These are phyloP conservation scores for Lithobates pipiens DNA, from an alignment of 2,797 vertebrate species.

Conservation along the genomic window DNA sequence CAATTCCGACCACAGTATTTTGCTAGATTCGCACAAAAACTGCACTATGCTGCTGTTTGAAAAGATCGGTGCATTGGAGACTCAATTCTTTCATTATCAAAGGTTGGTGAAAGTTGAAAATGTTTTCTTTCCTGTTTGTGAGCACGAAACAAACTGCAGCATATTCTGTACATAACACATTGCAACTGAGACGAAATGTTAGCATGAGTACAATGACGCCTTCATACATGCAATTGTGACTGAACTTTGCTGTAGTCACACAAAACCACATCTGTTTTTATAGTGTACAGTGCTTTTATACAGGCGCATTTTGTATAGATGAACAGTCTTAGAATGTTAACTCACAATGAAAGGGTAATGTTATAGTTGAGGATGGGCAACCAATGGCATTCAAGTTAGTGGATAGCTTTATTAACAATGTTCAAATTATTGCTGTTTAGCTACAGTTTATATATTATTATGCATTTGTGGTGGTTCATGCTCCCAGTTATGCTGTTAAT, in stretches of 20 bases:
- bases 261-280: background rate
- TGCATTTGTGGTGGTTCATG: too few species aligned
- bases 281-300: background rate
- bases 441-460: too few species aligned
- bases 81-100: constrained; percentile 67
- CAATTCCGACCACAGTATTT: constrained; percentile 69
- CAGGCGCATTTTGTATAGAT: background rate
- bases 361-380: background rate
- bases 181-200: constrained; percentile 1
- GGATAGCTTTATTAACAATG: background rate
- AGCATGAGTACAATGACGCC: background rate
- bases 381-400: background rate
- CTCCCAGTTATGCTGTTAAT: too few species aligned
- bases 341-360: background rate
- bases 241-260: background rate
- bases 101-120: constrained; percentile 78
- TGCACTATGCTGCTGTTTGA: constrained; percentile 64
- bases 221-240: background rate
- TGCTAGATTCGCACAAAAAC: constrained; percentile 67
- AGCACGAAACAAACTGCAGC: constrained; percentile 44
- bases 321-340: background rate
- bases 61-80: constrained; percentile 72
- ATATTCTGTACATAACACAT: constrained; percentile 3
- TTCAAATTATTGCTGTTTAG: too few species aligned
- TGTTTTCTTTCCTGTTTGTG: constrained; percentile 51